phyloP scores from a whole-genome alignment of 2,797 vertebrate genomes.

The Oreortyx pictus region DNA sequence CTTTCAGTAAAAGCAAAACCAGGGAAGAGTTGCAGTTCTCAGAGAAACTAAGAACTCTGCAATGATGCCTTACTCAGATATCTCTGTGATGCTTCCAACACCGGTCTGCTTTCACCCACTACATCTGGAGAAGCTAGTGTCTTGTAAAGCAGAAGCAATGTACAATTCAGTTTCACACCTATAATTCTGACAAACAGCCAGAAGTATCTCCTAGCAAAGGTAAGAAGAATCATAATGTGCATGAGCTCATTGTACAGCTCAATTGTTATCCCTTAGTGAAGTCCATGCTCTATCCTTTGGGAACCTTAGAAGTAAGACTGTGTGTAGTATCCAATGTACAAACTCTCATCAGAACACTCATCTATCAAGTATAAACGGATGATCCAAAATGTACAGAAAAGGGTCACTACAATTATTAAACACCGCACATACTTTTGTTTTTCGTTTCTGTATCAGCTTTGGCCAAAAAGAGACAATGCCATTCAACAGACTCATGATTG shows the following conservation, averaged over 20 bases:
- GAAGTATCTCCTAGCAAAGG: background rate
- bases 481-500: background rate
- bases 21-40: background rate
- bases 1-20: background rate
- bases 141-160: background rate
- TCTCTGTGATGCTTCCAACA: background rate
- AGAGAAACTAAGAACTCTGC: constrained; percentile 6
- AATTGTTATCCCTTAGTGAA: background rate
- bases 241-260: background rate
- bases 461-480: background rate
- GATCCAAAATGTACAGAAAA: background rate
- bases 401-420: background rate
- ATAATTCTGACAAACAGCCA: background rate
- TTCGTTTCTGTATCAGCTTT: background rate
- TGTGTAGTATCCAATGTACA: background rate
- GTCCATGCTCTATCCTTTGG: background rate
- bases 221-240: background rate
- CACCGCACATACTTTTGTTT: background rate
- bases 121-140: background rate
- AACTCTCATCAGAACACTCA: background rate
- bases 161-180: background rate
- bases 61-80: background rate
- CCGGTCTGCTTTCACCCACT: background rate
- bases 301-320: background rate
- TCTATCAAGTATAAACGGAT: background rate